phyloP scores from a whole-genome alignment of 2,113 vertebrate genomes.

The Urocynchramus pylzowi region DNA sequence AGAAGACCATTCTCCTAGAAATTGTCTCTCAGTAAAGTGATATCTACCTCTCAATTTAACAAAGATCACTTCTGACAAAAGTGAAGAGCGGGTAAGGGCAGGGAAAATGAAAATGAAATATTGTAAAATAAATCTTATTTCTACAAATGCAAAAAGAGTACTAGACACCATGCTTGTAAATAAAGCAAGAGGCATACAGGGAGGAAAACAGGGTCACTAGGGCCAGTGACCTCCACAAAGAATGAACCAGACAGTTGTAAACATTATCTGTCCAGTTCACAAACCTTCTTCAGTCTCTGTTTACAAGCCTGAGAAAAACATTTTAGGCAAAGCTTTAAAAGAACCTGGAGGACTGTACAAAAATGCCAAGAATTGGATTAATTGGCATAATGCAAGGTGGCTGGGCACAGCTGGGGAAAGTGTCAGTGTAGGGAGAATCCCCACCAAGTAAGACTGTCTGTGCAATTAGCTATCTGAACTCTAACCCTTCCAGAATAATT shows the following conservation, averaged over 20 bases:
- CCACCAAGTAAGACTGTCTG: conserved; percentile 89
- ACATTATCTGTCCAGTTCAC: conserved; percentile 4
- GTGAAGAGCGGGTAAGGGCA: not conserved
- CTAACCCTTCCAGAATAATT: conserved; percentile 98
- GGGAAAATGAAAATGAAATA: not conserved
- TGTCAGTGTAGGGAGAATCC: conserved; percentile 90
- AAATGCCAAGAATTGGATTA: conserved; percentile 93
- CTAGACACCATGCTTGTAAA: not conserved
- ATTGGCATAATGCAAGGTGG: conserved; percentile 94
- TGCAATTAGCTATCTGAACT: conserved; percentile 97
- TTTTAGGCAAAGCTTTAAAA: conserved; percentile 75
- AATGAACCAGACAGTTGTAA: not conserved
- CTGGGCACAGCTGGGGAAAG: conserved; percentile 92
- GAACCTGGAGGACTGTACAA: conserved; percentile 75
- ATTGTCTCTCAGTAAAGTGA: not conserved
- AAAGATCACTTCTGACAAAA: not conserved
- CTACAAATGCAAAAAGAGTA: not conserved
- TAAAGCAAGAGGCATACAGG: not conserved
- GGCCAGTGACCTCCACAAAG: not conserved
- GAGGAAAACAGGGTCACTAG: not conserved
- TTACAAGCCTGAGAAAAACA: conserved; percentile 57
- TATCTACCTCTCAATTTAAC: not conserved
- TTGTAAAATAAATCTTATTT: not conserved
- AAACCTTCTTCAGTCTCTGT: conserved; percentile 38
- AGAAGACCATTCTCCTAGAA: not conserved